Conservation (phyloP, 2,113 vertebrate genomes). For the Tragulus kanchil region DNA sequence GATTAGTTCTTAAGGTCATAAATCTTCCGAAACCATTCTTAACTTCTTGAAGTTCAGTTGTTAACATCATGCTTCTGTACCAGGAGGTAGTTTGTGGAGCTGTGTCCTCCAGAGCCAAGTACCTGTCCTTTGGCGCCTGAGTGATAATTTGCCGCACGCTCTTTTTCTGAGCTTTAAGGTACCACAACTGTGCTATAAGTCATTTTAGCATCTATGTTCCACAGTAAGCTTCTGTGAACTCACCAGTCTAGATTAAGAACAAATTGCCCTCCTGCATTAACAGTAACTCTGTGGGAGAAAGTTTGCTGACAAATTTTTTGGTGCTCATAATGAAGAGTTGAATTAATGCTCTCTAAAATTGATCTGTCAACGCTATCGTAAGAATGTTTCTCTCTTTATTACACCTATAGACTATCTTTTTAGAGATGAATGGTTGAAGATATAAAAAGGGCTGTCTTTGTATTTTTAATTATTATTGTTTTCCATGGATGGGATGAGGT, state of each 20-base stretch:
- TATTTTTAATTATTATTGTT: not conserved
- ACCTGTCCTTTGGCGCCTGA: not conserved
- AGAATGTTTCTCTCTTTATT: slow-evolving; percentile 6
- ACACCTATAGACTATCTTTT: not conserved
- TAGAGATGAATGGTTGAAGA: not conserved
- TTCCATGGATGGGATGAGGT: not conserved
- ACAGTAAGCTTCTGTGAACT: not conserved
- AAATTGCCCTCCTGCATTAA: not conserved
- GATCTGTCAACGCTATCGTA: not conserved
- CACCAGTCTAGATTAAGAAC: not conserved
- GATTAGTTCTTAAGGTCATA: not conserved
- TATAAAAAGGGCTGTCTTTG: not conserved
- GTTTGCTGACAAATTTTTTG: not conserved
- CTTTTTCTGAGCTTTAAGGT: not conserved
- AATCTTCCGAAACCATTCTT: not conserved
- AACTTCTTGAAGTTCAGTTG: not conserved
- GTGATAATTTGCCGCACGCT: not conserved
- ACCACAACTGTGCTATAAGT: not conserved
- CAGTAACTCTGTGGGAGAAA: not conserved
- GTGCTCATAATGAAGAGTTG: not conserved
- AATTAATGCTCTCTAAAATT: slow-evolving; percentile 18
- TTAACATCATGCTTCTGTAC: not conserved
- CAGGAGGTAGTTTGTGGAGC: not conserved
- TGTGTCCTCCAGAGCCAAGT: not conserved
- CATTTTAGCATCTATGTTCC: not conserved